Percentiles rank a stretch among this genome's conserved stretches.
phyloP scores from a whole-genome alignment of 2,888 invertebrate genomes.

The Clitarchus hookeri region DNA sequence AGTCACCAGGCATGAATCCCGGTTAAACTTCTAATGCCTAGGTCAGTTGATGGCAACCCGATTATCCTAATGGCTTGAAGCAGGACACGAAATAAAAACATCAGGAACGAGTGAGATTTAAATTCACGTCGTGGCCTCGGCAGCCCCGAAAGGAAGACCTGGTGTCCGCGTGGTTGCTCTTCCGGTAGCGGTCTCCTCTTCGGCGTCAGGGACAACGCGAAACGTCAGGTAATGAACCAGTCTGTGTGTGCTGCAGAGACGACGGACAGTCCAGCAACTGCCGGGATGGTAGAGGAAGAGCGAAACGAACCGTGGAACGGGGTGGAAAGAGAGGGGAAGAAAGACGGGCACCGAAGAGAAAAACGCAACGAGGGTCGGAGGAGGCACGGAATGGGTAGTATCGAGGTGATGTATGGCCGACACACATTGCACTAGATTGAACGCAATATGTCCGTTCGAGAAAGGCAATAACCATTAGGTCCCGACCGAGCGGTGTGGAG shows the following conservation, averaged over 20 bases:
- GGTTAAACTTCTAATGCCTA: no score
- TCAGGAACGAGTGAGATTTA: no score
- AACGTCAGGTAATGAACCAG: background rate
- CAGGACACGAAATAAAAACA: no score
- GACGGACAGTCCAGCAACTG: background rate
- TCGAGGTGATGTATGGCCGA: slow-evolving; percentile 59
- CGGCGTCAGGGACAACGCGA: background rate
- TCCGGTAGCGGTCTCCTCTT: no score
- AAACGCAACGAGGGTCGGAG: slow-evolving; percentile 3
- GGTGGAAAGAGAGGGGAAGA: background rate
- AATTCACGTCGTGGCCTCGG: no score
- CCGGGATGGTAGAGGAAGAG: background rate
- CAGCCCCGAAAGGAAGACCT: no score
- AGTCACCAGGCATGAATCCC: no score
- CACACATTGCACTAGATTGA: slow-evolving; percentile 64
- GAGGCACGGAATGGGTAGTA: slow-evolving; percentile 19
- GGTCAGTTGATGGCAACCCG: no score
- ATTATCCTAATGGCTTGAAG: no score
- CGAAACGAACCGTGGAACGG: background rate
- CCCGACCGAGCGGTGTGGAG: slow-evolving; percentile 46
- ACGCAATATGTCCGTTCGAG: slow-evolving; percentile 64
- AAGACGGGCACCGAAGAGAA: background rate
- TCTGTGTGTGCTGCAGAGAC: background rate
- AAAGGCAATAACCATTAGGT: slow-evolving; percentile 67
- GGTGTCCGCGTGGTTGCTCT: no score